Evolutionary conservation across 1,140 invertebrate genomes (phyloP), one percentile per base, ranked within the genome.

Genomic region (Drosophila pruinosa): DNA sequence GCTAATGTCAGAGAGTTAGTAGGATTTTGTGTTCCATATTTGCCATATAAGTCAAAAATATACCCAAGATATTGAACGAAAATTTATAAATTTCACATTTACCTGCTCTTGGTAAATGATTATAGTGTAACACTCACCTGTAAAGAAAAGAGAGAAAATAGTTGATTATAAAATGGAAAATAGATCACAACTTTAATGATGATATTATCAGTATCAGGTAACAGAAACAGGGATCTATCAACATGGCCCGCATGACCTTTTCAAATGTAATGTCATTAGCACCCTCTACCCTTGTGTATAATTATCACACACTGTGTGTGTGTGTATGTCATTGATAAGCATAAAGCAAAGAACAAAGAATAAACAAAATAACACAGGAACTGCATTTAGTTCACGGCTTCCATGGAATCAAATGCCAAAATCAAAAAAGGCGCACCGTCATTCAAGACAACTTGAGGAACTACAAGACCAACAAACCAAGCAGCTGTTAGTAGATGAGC

Each of bases 321-420:
- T 57, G 41, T 54, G 28, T 50, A 12, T 31, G 12, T 19, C 63
- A 72, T 75, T 72, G 50, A 69, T 71, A 62, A 72, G 62, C 45
- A 76, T 54, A 74, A 61, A 75, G 5, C 47, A 26, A 19, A 48
- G 43, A 58, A 56, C 41, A 65, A 34, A 24, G 52, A 70, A 48
- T 47, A 67, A 68, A 67, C 17, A 70, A 47, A 82, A 83, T 26
- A 86, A 85, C 82, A 85, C 70, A 86, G 81, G 77, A 85, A 85
- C 81, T 85, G 80, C 75, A 85, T 85, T 83, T 79, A 58, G 36
- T 62, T 67, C 67, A 58, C 28, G 56, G 48, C 41, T 76, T 85
- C 71, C 80, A 58, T 24, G 48, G 81, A 72, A 85, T 86, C 77
- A 65, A 75, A 68, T 39, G 62, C 56, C 75, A 67, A 78, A 71